Conservation (phyloP, 2,797 vertebrate genomes). For the Thaleichthys pacificus region DNA sequence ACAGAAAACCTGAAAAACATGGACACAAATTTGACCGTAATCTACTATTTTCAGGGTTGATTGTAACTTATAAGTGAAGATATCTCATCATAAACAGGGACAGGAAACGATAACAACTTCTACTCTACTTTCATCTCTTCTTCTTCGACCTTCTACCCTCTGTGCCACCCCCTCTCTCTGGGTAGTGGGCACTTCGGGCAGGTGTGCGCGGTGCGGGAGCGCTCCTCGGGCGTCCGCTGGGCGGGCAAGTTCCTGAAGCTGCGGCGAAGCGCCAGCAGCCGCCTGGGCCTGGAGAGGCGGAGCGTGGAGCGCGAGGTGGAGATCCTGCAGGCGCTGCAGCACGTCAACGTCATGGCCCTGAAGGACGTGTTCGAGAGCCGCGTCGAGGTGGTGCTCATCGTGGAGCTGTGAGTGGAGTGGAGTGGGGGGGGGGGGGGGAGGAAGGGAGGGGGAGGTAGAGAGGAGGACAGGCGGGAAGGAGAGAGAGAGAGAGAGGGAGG, state of each 20-base stretch:
- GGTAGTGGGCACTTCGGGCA: slow-evolving; percentile 57
- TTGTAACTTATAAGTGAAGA: too few relatives aligned
- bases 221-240: slow-evolving; percentile 36
- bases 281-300: slow-evolving; percentile 39
- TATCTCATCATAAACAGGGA: too few relatives aligned
- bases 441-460: too few relatives aligned
- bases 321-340: slow-evolving; percentile 58
- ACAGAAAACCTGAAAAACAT: too few relatives aligned
- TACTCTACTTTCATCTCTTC: too few relatives aligned
- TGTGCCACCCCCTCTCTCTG: background rate
- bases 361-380: slow-evolving; percentile 61
- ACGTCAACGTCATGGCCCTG: slow-evolving; percentile 58
- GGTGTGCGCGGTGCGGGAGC: slow-evolving; percentile 54
- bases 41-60: too few relatives aligned
- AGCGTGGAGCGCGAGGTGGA: slow-evolving; percentile 57
- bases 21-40: too few relatives aligned
- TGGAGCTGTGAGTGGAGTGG: slow-evolving; percentile 63
- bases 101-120: too few relatives aligned
- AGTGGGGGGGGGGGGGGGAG: too few relatives aligned
- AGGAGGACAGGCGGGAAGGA: too few relatives aligned
- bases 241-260: slow-evolving; percentile 58
- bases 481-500: background rate
- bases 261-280: slow-evolving; percentile 42
- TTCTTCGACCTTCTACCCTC: too few relatives aligned
- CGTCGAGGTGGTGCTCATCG: slow-evolving; percentile 61